These are phyloP conservation scores for Heteropelma amictum DNA, from an alignment of 2,888 invertebrate genomes.

Conservation along the genomic window DNA sequence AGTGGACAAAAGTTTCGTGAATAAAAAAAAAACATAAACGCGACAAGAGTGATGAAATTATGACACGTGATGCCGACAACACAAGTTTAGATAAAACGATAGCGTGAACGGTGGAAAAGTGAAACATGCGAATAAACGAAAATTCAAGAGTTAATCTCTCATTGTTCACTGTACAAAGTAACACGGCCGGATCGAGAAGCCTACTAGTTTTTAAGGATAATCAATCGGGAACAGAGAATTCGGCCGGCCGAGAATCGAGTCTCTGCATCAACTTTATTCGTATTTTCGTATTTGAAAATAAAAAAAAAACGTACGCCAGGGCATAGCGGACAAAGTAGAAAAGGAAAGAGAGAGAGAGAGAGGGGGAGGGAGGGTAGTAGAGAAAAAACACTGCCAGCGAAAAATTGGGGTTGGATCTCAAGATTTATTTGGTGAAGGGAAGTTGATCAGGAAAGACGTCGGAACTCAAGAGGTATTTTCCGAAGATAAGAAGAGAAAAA, in stretches of 20 bases:
- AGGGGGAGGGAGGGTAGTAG: slow-evolving; percentile 10
- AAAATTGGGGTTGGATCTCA: neutral
- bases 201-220: slow-evolving; percentile 45
- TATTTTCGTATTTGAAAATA: slow-evolving; percentile 42
- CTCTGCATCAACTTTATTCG: slow-evolving; percentile 5
- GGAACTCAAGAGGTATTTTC: slow-evolving; percentile 24
- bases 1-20: too few relatives aligned
- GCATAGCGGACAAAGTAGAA: neutral
- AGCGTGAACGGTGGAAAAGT: neutral
- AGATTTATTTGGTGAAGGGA: neutral
- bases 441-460: neutral
- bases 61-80: too few relatives aligned
- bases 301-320: slow-evolving; percentile 20
- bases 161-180: slow-evolving; percentile 61
- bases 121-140: slow-evolving; percentile 9
- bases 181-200: slow-evolving; percentile 50
- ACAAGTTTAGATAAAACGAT: too few relatives aligned
- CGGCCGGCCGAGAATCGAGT: slow-evolving; percentile 15
- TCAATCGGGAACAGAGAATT: slow-evolving; percentile 41
- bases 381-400: neutral
- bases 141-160: too few relatives aligned
- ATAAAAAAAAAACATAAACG: neutral
- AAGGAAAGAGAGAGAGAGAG: neutral
- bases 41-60: neutral
- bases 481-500: slow-evolving; percentile 1